Conservation (phyloP, 1,140 invertebrate genomes). For the Popillia japonica region DNA sequence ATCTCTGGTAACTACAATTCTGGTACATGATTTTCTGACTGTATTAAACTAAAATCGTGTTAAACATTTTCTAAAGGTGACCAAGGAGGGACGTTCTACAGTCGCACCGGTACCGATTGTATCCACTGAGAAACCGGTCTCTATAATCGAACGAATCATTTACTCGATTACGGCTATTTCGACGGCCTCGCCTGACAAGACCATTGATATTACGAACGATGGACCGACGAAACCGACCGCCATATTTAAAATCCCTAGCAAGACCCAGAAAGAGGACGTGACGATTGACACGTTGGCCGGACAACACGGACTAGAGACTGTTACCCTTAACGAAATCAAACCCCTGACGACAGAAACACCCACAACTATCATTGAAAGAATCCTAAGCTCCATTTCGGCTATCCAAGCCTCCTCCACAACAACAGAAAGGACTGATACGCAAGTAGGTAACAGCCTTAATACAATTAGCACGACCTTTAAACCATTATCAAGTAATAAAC, state of each 20-base stretch:
- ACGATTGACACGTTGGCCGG: constrained; percentile 41
- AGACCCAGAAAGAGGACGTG: constrained; percentile 50
- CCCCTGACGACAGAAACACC: constrained; percentile 57
- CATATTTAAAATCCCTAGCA: constrained; percentile 55
- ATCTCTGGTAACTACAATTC: constrained; percentile 17
- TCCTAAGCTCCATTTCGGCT: constrained; percentile 57
- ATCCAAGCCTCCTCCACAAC: constrained; percentile 53
- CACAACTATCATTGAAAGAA: constrained; percentile 59
- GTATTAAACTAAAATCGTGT: constrained; percentile 26
- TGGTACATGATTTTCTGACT: constrained; percentile 15
- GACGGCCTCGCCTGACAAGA: constrained; percentile 48
- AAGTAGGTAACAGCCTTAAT: constrained; percentile 56
- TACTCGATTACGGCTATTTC: constrained; percentile 58
- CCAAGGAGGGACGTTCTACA: constrained; percentile 17
- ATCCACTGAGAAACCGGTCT: constrained; percentile 41
- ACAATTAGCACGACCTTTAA: constrained; percentile 50
- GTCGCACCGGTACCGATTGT: constrained; percentile 47
- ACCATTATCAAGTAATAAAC: neutral
- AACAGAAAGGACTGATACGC: constrained; percentile 43
- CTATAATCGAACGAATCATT: constrained; percentile 59
- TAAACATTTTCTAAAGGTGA: constrained; percentile 32
- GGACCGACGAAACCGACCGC: constrained; percentile 50
- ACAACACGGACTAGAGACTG: constrained; percentile 34
- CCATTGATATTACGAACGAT: constrained; percentile 42
- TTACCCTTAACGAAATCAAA: constrained; percentile 41